A percentile compares a stretch with the other conserved stretches of the same genome.
These are phyloP conservation scores for Patella ulyssiponensis DNA, from an alignment of 2,888 invertebrate genomes.

Conservation along the genomic window DNA sequence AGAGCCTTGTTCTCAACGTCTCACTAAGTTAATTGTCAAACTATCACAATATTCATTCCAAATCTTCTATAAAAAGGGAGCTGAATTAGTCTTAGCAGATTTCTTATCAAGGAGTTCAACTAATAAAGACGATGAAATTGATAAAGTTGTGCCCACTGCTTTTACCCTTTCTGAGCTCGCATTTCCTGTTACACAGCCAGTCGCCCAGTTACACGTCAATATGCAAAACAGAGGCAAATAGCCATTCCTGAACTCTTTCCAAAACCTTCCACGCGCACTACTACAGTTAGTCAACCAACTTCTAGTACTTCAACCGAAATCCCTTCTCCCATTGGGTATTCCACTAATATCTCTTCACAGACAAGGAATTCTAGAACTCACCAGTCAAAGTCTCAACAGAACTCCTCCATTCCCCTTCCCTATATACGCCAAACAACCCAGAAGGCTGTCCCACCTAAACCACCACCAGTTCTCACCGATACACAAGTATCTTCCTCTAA, in stretches of 20 bases:
- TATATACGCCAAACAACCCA: no score
- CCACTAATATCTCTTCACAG: no score
- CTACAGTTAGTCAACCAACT: background rate
- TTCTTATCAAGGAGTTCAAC: background rate
- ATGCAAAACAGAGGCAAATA: background rate
- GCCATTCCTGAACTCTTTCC: background rate
- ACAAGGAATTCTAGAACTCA: no score
- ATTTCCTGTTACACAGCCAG: background rate
- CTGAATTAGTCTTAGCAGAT: slow-evolving; percentile 1
- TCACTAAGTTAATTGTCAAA: background rate
- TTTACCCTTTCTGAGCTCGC: background rate
- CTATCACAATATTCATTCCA: background rate
- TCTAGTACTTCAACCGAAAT: background rate
- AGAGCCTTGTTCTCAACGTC: background rate
- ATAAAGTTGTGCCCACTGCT: background rate
- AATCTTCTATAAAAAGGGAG: background rate
- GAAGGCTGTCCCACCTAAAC: no score
- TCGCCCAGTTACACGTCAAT: background rate
- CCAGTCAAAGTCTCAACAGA: no score
- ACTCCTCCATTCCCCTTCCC: no score
- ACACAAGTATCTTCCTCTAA: no score
- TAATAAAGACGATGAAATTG: background rate
- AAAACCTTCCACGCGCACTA: background rate
- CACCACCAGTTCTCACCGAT: no score
- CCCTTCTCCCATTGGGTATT: no score